Evolutionary conservation across 1,140 invertebrate genomes (phyloP).

Genomic region (Drosophila carrolli): DNA sequence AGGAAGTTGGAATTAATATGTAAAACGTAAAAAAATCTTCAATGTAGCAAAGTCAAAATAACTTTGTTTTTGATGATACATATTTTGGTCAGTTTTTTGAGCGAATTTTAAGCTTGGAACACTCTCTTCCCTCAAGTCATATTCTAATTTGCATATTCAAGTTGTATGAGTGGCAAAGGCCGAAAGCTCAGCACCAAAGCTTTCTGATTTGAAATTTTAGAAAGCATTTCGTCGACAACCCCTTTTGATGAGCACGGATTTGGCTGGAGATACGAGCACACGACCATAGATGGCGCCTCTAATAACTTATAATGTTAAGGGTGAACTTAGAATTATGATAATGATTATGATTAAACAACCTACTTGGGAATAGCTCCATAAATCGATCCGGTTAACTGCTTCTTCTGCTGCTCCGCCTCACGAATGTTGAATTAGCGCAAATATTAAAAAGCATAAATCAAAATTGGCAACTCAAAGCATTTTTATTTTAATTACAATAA

Average conservation of each 20-base stretch:
- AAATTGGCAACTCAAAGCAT: slow-evolving; percentile 46
- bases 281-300: slow-evolving; percentile 54
- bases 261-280: slow-evolving; percentile 30
- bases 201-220: slow-evolving; percentile 77
- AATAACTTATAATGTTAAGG: not conserved
- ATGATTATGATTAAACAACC: slow-evolving; percentile 33
- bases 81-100: not conserved
- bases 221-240: slow-evolving; percentile 52
- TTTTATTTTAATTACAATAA: slow-evolving; percentile 59
- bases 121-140: slow-evolving; percentile 11
- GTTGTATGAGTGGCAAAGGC: slow-evolving; percentile 7
- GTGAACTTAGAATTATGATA: slow-evolving; percentile 10
- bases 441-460: slow-evolving; percentile 52
- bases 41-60: too few relatives aligned
- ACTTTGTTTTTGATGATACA: too few relatives aligned
- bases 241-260: slow-evolving; percentile 15
- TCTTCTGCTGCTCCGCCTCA: not conserved
- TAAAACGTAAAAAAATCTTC: too few relatives aligned
- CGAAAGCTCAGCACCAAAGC: slow-evolving; percentile 52
- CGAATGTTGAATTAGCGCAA: slow-evolving; percentile 16
- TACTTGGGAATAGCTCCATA: not conserved
- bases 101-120: slow-evolving; percentile 19
- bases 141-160: slow-evolving; percentile 43
- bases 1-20: too few relatives aligned
- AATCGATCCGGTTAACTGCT: not conserved